phyloP scores from a whole-genome alignment of 2,888 invertebrate species.

The Caenorhabditis panamensis region DNA sequence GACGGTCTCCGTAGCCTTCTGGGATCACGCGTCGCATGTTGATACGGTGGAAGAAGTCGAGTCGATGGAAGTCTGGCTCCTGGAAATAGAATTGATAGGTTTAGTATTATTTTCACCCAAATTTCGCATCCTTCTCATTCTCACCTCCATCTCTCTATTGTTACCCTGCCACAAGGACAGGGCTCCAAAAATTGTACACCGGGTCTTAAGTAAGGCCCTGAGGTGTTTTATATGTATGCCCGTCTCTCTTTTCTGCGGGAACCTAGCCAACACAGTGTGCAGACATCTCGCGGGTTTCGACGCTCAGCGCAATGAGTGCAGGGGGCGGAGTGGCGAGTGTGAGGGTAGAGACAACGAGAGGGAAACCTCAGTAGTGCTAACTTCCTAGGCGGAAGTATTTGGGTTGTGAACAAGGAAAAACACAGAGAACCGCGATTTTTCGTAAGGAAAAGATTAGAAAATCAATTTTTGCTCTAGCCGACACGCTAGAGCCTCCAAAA shows the following conservation, averaged over 20 bases:
- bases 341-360: not conserved
- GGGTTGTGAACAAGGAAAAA: too few relatives aligned
- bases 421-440: too few relatives aligned
- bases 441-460: too few relatives aligned
- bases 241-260: not conserved
- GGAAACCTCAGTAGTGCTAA: too few relatives aligned
- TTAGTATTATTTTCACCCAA: not conserved
- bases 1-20: constrained; percentile 76
- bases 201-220: constrained; percentile 44
- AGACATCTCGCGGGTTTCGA: constrained; percentile 40
- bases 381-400: too few relatives aligned
- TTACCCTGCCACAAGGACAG: constrained; percentile 22
- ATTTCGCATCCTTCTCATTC: not conserved
- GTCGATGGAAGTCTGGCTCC: constrained; percentile 83
- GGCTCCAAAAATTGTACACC: constrained; percentile 45
- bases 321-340: not conserved
- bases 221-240: not conserved
- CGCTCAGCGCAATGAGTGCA: not conserved
- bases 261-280: constrained; percentile 3
- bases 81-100: constrained; percentile 58
- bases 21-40: constrained; percentile 76
- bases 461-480: too few relatives aligned
- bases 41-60: constrained; percentile 82
- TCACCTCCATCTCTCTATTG: not conserved
- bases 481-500: too few relatives aligned